Conservation (phyloP, 2,797 vertebrate species). For the Sparidentex hasta region DNA sequence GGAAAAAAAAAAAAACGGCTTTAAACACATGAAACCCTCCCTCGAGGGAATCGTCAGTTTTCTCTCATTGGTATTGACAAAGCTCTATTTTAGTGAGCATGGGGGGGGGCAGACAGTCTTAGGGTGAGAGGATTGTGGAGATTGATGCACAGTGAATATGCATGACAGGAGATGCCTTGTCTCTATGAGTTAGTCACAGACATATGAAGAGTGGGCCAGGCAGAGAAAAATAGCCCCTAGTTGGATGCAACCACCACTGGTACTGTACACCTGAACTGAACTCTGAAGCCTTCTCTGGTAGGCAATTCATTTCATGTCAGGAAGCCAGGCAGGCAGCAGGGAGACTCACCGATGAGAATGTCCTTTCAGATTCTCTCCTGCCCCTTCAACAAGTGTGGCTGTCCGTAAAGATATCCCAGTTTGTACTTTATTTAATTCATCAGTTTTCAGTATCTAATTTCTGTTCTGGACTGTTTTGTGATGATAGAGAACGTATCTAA, state of each 20-base stretch:
- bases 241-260: slow-evolving; percentile 40
- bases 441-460: no score
- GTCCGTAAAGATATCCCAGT: slow-evolving; percentile 46
- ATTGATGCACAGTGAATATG: slow-evolving; percentile 73
- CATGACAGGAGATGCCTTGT: slow-evolving; percentile 70
- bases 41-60: slow-evolving; percentile 27
- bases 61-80: slow-evolving; percentile 58
- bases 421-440: slow-evolving; percentile 60
- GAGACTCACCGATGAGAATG: slow-evolving; percentile 32
- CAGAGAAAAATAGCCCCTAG: slow-evolving; percentile 60
- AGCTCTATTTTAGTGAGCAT: slow-evolving; percentile 38
- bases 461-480: no score
- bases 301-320: slow-evolving; percentile 60
- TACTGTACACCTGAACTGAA: slow-evolving; percentile 50
- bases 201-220: slow-evolving; percentile 60
- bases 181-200: slow-evolving; percentile 74
- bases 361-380: slow-evolving; percentile 52
- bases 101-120: slow-evolving; percentile 23
- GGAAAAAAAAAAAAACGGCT: slow-evolving; percentile 6
- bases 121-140: slow-evolving; percentile 66
- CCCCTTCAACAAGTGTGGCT: slow-evolving; percentile 31
- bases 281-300: slow-evolving; percentile 41
- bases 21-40: slow-evolving; percentile 33
- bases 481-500: no score
- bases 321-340: slow-evolving; percentile 30